Evolutionary conservation across 2,113 vertebrate genomes (phyloP).

Genomic region (Tylochromis polylepis): DNA sequence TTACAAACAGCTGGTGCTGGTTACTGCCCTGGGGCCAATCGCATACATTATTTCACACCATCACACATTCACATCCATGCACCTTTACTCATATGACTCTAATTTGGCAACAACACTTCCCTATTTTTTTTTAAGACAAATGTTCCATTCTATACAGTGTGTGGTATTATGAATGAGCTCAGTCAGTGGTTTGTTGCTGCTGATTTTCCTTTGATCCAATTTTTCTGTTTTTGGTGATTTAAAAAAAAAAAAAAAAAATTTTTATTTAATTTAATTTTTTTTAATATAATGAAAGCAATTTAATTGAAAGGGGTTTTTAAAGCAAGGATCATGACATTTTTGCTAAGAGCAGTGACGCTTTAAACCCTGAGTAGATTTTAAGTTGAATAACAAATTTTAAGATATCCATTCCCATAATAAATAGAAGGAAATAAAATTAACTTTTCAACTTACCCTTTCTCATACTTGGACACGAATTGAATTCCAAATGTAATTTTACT

Average conservation of each 20-base stretch:
- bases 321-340: background rate
- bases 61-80: background rate
- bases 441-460: background rate
- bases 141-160: background rate
- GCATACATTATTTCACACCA: conserved; percentile 18
- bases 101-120: background rate
- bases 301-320: background rate
- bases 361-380: background rate
- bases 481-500: background rate
- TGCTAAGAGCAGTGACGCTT: background rate
- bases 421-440: background rate
- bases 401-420: background rate
- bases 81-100: background rate
- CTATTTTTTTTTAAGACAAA: background rate
- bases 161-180: background rate
- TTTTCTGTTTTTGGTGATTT: background rate
- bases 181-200: background rate
- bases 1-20: conserved; percentile 49
- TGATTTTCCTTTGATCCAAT: background rate
- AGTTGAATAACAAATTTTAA: background rate
- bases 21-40: conserved; percentile 15
- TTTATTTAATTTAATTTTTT: background rate
- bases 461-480: background rate
- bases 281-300: background rate
- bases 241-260: too few species aligned